phyloP scores from a whole-genome alignment of 2,888 invertebrate species.

The Alviniconcha strummeri region DNA sequence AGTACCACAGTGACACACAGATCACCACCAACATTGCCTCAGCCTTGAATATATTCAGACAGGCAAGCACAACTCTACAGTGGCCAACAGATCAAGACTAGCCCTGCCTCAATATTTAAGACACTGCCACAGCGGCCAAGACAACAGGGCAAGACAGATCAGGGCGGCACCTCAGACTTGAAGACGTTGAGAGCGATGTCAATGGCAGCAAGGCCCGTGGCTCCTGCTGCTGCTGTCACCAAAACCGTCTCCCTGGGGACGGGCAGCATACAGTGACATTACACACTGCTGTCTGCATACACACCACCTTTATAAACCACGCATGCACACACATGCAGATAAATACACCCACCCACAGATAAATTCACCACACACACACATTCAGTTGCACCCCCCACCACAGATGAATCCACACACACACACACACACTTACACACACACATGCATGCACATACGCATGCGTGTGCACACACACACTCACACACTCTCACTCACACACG shows the following conservation, averaged over 20 bases:
- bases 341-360: too few relatives aligned
- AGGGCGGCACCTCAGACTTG: conserved; percentile 77
- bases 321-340: neutral
- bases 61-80: too few relatives aligned
- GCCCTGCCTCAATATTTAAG: neutral
- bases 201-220: conserved; percentile 80
- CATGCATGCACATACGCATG: neutral
- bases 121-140: neutral
- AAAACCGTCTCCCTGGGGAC: conserved; percentile 77
- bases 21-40: too few relatives aligned
- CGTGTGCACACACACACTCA: neutral
- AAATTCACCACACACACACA: too few relatives aligned
- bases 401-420: neutral
- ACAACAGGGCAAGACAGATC: neutral
- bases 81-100: too few relatives aligned
- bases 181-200: conserved; percentile 83
- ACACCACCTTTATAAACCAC: too few relatives aligned
- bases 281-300: too few relatives aligned
- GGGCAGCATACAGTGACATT: neutral
- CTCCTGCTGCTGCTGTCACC: conserved; percentile 81
- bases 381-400: too few relatives aligned
- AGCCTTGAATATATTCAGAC: too few relatives aligned
- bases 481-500: neutral
- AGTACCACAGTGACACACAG: too few relatives aligned
- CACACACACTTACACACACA: neutral